phyloP scores from a whole-genome alignment of 2,888 invertebrate species.

The Drosophila infuscata region DNA sequence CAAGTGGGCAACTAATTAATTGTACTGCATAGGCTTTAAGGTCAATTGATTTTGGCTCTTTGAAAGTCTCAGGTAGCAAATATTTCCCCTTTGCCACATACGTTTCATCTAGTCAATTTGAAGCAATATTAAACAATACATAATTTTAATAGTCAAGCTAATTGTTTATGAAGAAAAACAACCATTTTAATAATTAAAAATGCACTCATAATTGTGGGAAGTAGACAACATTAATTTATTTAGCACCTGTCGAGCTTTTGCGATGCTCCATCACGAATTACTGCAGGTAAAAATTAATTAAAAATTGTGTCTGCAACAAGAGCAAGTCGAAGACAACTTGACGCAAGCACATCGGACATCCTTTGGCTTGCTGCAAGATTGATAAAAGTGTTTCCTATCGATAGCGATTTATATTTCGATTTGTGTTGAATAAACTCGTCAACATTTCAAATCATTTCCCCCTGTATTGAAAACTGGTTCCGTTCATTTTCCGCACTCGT shows the following conservation, averaged over 20 bases:
- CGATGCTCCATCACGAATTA: constrained; percentile 27
- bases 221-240: constrained; percentile 36
- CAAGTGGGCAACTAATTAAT: constrained; percentile 45
- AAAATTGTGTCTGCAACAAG: constrained; percentile 32
- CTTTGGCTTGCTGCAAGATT: constrained; percentile 21
- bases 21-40: constrained; percentile 26
- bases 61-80: not conserved
- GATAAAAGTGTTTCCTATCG: constrained; percentile 29
- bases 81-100: constrained; percentile 3
- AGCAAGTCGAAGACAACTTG: not conserved
- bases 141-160: not conserved
- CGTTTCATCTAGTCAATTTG: constrained; percentile 12
- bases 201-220: not conserved
- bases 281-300: constrained; percentile 53
- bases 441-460: constrained; percentile 8
- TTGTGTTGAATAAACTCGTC: constrained; percentile 4
- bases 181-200: not conserved
- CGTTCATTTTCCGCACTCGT: constrained; percentile 12
- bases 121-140: not conserved
- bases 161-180: not conserved
- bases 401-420: constrained; percentile 21
- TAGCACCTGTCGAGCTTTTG: constrained; percentile 26
- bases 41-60: constrained; percentile 43
- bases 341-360: constrained; percentile 35
- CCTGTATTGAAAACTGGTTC: constrained; percentile 2